These are phyloP conservation scores for Pseudomyrmex sp. DNA, from an alignment of 1,140 invertebrate species.

Conservation along the genomic window DNA sequence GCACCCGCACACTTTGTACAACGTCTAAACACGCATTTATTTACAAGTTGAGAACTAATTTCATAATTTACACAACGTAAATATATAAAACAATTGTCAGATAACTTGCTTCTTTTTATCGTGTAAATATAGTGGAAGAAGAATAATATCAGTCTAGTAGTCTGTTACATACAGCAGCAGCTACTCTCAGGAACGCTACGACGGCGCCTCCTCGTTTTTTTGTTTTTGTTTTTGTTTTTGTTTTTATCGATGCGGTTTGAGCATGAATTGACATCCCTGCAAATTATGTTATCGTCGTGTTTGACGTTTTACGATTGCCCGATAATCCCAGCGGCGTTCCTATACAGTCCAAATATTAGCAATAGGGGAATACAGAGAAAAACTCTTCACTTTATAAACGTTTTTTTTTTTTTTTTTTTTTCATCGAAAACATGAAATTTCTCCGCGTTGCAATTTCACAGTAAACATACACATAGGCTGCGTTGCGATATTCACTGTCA, in stretches of 20 bases:
- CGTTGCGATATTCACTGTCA: no score
- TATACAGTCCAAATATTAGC: background rate
- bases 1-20: conserved; percentile 77
- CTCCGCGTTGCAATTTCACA: background rate
- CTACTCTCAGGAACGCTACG: conserved; percentile 48
- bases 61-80: conserved; percentile 77
- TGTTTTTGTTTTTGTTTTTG: background rate
- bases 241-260: conserved; percentile 14
- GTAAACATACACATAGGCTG: no score
- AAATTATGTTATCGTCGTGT: conserved; percentile 5
- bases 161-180: conserved; percentile 22
- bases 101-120: conserved; percentile 9
- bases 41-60: conserved; percentile 72
- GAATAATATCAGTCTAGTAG: conserved; percentile 78
- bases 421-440: background rate
- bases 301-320: background rate
- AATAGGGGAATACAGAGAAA: background rate
- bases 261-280: conserved; percentile 24
- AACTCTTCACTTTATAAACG: background rate
- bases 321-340: conserved; percentile 11
- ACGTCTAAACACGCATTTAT: conserved; percentile 71
- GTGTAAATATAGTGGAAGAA: conserved; percentile 26
- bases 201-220: conserved; percentile 12
- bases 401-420: background rate
- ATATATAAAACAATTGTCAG: conserved; percentile 11